phyloP scores from a whole-genome alignment of 2,888 invertebrate genomes.

The Limnephilus lunatus region DNA sequence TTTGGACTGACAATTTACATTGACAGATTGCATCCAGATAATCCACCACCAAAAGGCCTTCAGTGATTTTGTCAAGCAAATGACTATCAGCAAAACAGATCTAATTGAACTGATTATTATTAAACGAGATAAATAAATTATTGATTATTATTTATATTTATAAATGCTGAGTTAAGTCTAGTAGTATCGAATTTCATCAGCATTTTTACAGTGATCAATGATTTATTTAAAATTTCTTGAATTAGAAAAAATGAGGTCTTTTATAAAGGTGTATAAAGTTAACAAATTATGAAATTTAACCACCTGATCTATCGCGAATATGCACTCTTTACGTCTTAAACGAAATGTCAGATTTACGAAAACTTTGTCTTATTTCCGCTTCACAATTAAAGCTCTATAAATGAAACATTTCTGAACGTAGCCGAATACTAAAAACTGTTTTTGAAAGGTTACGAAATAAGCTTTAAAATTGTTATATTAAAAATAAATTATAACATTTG shows the following conservation, averaged over 20 bases:
- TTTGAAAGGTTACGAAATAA: no score
- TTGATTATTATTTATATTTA: neutral
- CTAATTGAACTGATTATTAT: neutral
- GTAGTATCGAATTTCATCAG: neutral
- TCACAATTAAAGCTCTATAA: no score
- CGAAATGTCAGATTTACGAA: no score
- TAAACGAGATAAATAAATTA: neutral
- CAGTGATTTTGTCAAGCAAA: neutral
- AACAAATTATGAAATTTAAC: neutral
- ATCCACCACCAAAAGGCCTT: neutral
- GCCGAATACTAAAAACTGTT: no score
- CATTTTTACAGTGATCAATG: neutral
- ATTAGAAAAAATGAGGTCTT: neutral
- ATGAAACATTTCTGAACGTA: no score
- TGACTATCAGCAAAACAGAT: neutral
- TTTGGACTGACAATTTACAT: neutral
- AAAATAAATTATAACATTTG: no score
- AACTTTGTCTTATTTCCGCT: no score
- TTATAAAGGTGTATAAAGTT: neutral
- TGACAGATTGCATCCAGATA: neutral
- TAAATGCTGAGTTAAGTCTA: neutral
- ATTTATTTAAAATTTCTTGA: neutral
- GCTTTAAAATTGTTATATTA: no score
- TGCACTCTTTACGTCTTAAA: no score
- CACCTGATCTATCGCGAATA: no score